These are phyloP conservation scores for Sicus ferrugineus DNA, from an alignment of 2,888 invertebrate species.

Conservation along the genomic window DNA sequence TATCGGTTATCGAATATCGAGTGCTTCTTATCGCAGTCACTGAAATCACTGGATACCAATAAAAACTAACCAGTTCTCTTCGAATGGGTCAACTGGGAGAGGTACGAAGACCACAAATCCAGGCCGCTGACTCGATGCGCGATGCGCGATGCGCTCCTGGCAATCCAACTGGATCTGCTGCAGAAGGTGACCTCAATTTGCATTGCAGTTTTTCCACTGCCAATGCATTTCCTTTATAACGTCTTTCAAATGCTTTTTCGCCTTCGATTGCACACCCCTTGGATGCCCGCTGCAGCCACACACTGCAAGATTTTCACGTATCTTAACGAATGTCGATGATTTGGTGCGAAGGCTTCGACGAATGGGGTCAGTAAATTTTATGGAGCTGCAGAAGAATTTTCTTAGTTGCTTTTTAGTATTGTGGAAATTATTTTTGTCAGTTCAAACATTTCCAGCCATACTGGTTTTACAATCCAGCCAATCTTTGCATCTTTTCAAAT, in stretches of 20 bases:
- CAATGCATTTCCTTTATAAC: not conserved
- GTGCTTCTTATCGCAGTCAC: not conserved
- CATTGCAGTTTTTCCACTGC: conserved; percentile 24
- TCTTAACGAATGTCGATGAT: not conserved
- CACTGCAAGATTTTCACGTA: too few relatives aligned
- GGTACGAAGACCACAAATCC: not conserved
- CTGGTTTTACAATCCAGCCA: not conserved
- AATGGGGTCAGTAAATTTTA: conserved; percentile 13
- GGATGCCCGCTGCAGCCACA: not conserved
- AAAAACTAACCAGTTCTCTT: not conserved
- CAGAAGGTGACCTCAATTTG: not conserved
- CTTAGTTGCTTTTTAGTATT: too few relatives aligned
- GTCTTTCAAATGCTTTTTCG: not conserved
- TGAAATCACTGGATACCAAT: not conserved
- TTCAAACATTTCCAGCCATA: not conserved
- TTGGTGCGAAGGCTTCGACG: not conserved
- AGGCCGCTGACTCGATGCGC: conserved; percentile 4
- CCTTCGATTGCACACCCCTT: not conserved
- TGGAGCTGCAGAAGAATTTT: not conserved
- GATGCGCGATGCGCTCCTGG: too few relatives aligned
- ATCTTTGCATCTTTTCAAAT: conserved; percentile 1
- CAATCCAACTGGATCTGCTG: conserved; percentile 4
- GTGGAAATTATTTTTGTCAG: not conserved
- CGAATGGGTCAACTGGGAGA: conserved; percentile 26
- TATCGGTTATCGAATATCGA: not conserved